Evolutionary conservation across 2,113 vertebrate species (phyloP).

Genomic region (Aspiorhynchus laticeps): DNA sequence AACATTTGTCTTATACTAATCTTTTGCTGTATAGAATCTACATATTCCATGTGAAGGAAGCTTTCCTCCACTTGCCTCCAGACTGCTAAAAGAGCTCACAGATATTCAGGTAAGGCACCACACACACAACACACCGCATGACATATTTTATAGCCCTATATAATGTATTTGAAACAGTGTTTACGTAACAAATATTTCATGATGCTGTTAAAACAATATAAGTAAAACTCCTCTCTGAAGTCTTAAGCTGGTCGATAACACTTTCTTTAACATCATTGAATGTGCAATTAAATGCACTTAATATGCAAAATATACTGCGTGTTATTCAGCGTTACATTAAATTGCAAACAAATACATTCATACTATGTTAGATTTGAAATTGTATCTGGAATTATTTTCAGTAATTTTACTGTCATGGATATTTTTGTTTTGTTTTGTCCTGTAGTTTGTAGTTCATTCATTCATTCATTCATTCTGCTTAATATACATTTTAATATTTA

Average conservation of each 20-base stretch:
- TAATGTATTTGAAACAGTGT: not conserved
- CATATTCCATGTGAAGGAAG: conserved; percentile 39
- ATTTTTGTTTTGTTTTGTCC: not conserved
- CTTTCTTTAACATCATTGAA: too few relatives aligned
- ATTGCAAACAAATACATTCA: not conserved
- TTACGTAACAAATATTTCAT: not conserved
- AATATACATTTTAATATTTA: not conserved
- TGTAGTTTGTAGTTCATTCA: not conserved
- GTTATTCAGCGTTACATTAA: not conserved
- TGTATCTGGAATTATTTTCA: not conserved
- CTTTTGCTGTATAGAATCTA: conserved; percentile 33
- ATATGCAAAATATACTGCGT: not conserved
- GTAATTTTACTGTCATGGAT: not conserved
- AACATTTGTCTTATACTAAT: not conserved
- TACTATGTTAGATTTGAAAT: not conserved
- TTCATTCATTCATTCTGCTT: not conserved
- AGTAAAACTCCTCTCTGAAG: too few relatives aligned
- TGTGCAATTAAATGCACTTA: too few relatives aligned
- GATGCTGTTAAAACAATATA: not conserved
- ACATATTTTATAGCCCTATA: not conserved
- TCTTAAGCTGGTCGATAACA: too few relatives aligned
- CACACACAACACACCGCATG: conserved; percentile 69
- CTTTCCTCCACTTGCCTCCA: conserved; percentile 9
- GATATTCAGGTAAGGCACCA: conserved; percentile 68
- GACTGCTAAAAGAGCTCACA: conserved; percentile 65